These are phyloP conservation scores for Invenusta paracnida DNA, from an alignment of 2,888 invertebrate genomes.

Conservation along the genomic window DNA sequence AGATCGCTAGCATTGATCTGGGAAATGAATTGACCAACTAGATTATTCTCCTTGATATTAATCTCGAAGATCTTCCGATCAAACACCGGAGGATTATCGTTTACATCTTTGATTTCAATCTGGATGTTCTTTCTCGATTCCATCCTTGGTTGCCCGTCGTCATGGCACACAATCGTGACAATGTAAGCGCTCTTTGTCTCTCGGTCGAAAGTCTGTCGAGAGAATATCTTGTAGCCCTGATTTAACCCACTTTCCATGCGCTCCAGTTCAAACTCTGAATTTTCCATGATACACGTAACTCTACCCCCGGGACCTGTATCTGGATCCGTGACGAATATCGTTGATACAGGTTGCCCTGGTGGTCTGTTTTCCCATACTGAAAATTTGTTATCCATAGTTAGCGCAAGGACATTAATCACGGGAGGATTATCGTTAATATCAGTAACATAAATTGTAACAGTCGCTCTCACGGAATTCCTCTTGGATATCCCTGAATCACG, in stretches of 20 bases:
- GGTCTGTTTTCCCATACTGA: conserved; percentile 32
- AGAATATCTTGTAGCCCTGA: conserved; percentile 50
- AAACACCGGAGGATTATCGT: conserved; percentile 71
- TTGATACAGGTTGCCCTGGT: conserved; percentile 35
- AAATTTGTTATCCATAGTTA: conserved; percentile 1
- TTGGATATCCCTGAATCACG: background rate
- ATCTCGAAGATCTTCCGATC: conserved; percentile 65
- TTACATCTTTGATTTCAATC: conserved; percentile 79
- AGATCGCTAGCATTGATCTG: conserved; percentile 34
- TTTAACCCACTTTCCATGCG: conserved; percentile 58
- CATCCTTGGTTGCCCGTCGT: conserved; percentile 31
- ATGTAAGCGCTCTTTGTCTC: conserved; percentile 13
- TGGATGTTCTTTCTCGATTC: conserved; percentile 58
- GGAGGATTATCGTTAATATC: conserved; percentile 34
- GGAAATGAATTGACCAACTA: conserved; percentile 1
- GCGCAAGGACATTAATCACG: background rate
- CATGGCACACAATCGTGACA: conserved; percentile 33
- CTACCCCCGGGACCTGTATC: conserved; percentile 36
- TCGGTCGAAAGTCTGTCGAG: conserved; percentile 64
- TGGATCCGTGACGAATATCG: conserved; percentile 24
- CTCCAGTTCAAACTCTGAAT: conserved; percentile 51
- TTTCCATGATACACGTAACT: conserved; percentile 34
- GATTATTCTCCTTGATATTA: conserved; percentile 71
- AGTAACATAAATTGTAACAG: background rate
- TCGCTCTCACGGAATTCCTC: background rate